A percentile compares a stretch with the other conserved stretches of the same genome.
Conservation (phyloP, 2,888 invertebrate genomes). For the Heliothis peltigera region DNA sequence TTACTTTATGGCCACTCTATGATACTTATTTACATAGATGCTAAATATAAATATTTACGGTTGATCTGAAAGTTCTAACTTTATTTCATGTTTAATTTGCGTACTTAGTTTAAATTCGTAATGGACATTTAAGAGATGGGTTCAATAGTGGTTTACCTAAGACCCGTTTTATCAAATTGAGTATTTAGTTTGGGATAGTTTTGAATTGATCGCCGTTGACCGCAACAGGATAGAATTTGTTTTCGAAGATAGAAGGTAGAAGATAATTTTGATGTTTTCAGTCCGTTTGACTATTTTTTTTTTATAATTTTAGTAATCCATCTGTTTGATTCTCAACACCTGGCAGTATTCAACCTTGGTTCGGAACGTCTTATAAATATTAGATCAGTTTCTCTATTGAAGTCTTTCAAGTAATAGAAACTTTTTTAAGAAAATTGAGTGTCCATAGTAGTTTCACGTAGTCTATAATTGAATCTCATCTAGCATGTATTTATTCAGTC, state of each 20-base stretch:
- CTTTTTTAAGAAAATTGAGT: too few species aligned
- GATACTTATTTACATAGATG: constrained; percentile 37
- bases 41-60: constrained; percentile 30
- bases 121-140: constrained; percentile 27
- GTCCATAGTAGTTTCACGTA: not conserved
- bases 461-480: constrained; percentile 9
- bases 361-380: too few species aligned
- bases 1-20: constrained; percentile 51
- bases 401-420: too few species aligned
- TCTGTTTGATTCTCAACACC: too few species aligned
- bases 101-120: constrained; percentile 15
- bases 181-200: not conserved
- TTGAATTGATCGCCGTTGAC: not conserved
- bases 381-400: too few species aligned
- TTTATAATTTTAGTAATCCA: too few species aligned
- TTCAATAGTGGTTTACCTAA: constrained; percentile 20
- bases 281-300: too few species aligned
- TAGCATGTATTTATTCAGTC: constrained; percentile 16
- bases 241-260: not conserved
- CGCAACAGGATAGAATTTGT: not conserved
- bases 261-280: too few species aligned
- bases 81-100: constrained; percentile 18
- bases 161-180: constrained; percentile 6
- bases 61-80: constrained; percentile 15
- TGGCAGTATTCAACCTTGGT: too few species aligned